Base-by-base conservation (phyloP, 2,888 invertebrate species). In the Theristus sp. region DNA sequence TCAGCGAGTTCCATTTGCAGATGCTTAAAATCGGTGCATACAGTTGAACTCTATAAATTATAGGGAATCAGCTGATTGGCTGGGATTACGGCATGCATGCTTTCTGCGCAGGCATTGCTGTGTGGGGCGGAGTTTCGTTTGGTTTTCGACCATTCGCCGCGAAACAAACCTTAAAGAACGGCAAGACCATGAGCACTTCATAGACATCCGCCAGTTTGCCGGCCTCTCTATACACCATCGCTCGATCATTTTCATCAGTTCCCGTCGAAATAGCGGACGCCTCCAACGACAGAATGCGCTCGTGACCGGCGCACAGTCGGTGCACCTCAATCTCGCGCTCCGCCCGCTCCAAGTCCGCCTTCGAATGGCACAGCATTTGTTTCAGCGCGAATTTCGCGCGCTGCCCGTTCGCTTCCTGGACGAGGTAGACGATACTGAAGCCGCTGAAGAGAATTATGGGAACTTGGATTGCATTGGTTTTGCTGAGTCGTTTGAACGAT, bases 391-490 rank as follows among this genome's bases (percentile, higher is more conserved):
- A 86, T 64, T 80, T 77, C 65, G 82, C 82, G 67, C 81, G 82
- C 38, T 79, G 66, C 1, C 77, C 71, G 70, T n/a, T 24, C n/a
- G 17, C 10, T 62, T 85, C 84, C 74, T 86, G 84, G 0, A 84
- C 83, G 65, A 88, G 77, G 69, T 84, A 84, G 58, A 88, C 85
- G 57, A 83, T 81, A 70, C 87, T 87, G 73, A 87, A 88, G 17
- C 87, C 87, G 13, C 87, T 87, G 73, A 58, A 78, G 77, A 65
- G 62, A 38, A 38, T 38, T 6, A 38, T 13, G 38, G 17, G 10
- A 38, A 38, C n/a, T n/a, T n/a, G n/a, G n/a, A n/a, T n/a, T n/a
- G n/a, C n/a, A n/a, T n/a, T n/a, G n/a, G n/a, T n/a, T n/a, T n/a
- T n/a, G n/a, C n/a, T n/a, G n/a, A n/a, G n/a, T n/a, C n/a, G n/a